These are phyloP conservation scores for Myotis planiceps DNA, from an alignment of 2,797 vertebrate species.

Conservation along the genomic window DNA sequence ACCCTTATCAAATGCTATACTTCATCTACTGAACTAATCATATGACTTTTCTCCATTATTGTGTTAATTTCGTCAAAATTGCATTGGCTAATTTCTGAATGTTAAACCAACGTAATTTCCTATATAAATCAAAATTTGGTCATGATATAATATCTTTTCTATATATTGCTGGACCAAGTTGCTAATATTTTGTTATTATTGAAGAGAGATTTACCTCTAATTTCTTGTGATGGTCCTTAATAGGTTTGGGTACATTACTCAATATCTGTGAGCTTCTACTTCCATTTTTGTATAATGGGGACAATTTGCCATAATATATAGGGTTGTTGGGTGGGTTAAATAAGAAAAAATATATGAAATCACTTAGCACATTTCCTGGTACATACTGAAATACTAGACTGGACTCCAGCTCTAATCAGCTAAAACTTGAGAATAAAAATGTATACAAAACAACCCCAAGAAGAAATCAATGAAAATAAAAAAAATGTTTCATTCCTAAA, in stretches of 20 bases:
- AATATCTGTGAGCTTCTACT: not conserved
- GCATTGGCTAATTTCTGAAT: slow-evolving; percentile 21
- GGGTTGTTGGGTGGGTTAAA: not conserved
- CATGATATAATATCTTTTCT: slow-evolving; percentile 1
- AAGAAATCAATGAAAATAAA: slow-evolving; percentile 24
- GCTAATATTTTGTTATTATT: not conserved
- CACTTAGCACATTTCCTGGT: not conserved
- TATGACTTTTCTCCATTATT: not conserved
- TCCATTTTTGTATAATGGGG: not conserved
- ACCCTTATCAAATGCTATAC: slow-evolving; percentile 25
- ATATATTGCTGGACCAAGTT: not conserved
- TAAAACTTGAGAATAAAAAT: slow-evolving; percentile 50
- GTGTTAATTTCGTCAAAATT: slow-evolving; percentile 26
- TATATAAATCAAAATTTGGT: slow-evolving; percentile 23
- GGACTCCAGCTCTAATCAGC: not conserved
- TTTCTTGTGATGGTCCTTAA: not conserved
- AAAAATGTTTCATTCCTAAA: slow-evolving; percentile 30
- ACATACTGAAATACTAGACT: not conserved
- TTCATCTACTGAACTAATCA: not conserved
- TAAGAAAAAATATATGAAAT: not conserved
- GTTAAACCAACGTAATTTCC: slow-evolving; percentile 28
- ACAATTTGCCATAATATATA: not conserved
- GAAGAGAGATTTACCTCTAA: not conserved
- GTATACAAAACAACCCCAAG: not conserved
- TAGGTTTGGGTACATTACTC: not conserved